These are phyloP conservation scores for Luperina nickerlii DNA, from an alignment of 2,888 invertebrate species.

Conservation along the genomic window DNA sequence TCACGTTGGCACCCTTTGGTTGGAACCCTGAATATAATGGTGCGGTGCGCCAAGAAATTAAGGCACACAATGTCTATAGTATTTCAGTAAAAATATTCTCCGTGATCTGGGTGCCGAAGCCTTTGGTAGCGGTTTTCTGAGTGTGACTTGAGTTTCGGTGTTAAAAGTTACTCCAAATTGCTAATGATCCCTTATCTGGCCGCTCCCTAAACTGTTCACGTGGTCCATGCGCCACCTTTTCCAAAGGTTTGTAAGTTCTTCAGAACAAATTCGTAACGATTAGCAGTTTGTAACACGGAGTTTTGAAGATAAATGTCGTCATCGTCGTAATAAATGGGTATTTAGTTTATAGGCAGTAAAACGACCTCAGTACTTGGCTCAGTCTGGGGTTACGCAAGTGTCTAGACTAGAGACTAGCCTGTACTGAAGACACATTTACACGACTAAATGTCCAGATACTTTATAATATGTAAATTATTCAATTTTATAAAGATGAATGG, in stretches of 20 bases:
- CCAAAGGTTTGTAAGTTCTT: not conserved
- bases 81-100: constrained; percentile 9
- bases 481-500: not conserved
- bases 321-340: constrained; percentile 27
- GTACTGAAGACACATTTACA: not conserved
- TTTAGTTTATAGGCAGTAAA: constrained; percentile 41
- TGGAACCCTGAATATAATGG: constrained; percentile 19
- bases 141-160: not conserved
- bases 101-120: not conserved
- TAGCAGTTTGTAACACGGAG: not conserved
- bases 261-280: not conserved
- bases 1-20: constrained; percentile 20
- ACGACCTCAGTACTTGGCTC: constrained; percentile 45
- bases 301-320: constrained; percentile 37
- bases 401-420: constrained; percentile 44
- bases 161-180: constrained; percentile 19
- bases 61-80: constrained; percentile 3
- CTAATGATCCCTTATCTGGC: constrained; percentile 1
- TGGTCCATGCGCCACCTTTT: not conserved
- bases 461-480: not conserved
- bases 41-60: constrained; percentile 13
- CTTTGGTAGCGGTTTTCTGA: constrained; percentile 10
- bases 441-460: constrained; percentile 14
- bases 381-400: constrained; percentile 55
- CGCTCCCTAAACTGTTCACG: not conserved